Evolutionary conservation across 2,888 invertebrate species (phyloP).

Genomic region (Ecdyonurus torrentis): DNA sequence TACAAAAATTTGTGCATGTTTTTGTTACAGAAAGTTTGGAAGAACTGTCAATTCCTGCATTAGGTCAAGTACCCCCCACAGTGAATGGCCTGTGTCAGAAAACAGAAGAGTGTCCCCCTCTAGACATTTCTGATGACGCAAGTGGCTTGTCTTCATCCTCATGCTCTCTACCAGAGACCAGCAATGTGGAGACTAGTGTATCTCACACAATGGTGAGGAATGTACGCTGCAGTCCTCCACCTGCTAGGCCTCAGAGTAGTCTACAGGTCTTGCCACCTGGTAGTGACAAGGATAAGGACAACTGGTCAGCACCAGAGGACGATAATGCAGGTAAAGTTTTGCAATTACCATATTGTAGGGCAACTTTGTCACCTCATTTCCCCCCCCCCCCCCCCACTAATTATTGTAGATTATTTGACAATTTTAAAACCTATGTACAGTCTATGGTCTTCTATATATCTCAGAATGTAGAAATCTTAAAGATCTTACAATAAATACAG

Average conservation of each 20-base stretch:
- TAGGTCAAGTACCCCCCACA: slow-evolving; percentile 11
- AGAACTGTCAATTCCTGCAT: slow-evolving; percentile 33
- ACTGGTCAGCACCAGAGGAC: slow-evolving; percentile 2
- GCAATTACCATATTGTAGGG: too few relatives aligned
- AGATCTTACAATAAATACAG: too few relatives aligned
- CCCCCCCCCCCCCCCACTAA: too few relatives aligned
- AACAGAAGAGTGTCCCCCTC: neutral
- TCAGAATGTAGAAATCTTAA: too few relatives aligned
- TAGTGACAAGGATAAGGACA: slow-evolving; percentile 5
- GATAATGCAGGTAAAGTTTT: slow-evolving; percentile 15
- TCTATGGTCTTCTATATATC: too few relatives aligned
- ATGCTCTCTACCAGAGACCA: neutral
- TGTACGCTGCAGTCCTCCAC: neutral
- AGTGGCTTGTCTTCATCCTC: neutral
- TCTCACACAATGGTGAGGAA: neutral
- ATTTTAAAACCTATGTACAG: too few relatives aligned
- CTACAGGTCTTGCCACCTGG: neutral
- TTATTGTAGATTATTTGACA: too few relatives aligned
- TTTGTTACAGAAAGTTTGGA: slow-evolving; percentile 29
- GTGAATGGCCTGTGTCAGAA: neutral
- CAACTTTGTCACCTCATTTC: too few relatives aligned
- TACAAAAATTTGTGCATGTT: too few relatives aligned
- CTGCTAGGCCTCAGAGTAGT: neutral
- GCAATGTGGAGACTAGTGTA: neutral
- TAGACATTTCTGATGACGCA: neutral